Percentiles rank a stretch among this genome's conserved stretches.
phyloP scores from a whole-genome alignment of 2,113 vertebrate species.

The Melozone crissalis region DNA sequence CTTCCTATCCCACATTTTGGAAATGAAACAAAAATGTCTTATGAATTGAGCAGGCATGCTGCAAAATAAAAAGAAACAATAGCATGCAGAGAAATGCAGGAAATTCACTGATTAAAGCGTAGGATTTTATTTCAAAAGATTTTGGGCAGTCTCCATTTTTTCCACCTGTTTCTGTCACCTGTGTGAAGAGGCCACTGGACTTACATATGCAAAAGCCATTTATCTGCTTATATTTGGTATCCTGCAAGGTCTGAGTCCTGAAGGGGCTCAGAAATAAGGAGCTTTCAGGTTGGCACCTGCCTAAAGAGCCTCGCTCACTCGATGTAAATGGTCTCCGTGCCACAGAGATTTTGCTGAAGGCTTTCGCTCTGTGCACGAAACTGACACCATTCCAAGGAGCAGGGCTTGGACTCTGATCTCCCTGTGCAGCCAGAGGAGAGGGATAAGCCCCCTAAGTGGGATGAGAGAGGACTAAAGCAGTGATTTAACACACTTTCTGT shows the following conservation, averaged over 20 bases:
- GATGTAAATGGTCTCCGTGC: neutral
- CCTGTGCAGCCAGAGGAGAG: neutral
- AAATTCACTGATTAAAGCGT: neutral
- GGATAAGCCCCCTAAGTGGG: slow-evolving; percentile 5
- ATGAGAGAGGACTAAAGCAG: neutral
- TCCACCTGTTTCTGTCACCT: neutral
- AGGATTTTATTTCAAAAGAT: neutral
- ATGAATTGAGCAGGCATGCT: neutral
- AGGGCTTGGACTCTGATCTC: slow-evolving; percentile 19
- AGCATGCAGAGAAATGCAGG: neutral
- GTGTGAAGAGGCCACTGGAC: neutral
- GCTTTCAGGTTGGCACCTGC: slow-evolving; percentile 28
- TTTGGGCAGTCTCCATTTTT: neutral
- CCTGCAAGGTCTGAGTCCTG: neutral
- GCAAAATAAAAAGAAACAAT: slow-evolving; percentile 6
- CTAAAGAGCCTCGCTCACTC: neutral
- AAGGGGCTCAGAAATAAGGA: slow-evolving; percentile 51
- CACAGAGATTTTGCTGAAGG: slow-evolving; percentile 30
- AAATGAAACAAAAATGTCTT: slow-evolving; percentile 24
- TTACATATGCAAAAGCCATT: slow-evolving; percentile 7
- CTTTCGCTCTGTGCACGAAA: neutral
- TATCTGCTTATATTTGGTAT: neutral
- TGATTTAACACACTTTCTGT: neutral
- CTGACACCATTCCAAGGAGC: neutral
- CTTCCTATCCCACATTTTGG: slow-evolving; percentile 25